Evolutionary conservation across 2,888 invertebrate genomes (phyloP), one percentile per base, ranked within the genome.

Genomic region (Epinotia nisella): DNA sequence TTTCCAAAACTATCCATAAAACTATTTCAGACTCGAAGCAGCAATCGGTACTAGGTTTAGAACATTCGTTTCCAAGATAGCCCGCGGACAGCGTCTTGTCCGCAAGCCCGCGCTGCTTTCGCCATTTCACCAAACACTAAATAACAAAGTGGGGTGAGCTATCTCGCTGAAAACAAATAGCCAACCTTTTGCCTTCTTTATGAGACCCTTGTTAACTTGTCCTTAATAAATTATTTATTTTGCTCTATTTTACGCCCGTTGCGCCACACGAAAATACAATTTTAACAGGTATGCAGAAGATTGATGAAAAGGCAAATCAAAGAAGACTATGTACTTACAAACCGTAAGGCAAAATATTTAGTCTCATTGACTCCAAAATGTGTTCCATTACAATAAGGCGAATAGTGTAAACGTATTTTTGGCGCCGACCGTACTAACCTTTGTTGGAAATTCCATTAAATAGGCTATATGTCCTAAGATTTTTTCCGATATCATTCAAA

Each of bases 201-300:
- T 89, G 90, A 92, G 92, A 90, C 92, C 93, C 92, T 93, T 93
- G 93, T 92, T 93, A 93, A 91, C 92, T 92, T 92, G 90, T 90
- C 90, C 90, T 91, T 91, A 91, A 91, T 93, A 93, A 92, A 92
- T 92, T 90, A 93, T 93, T 92, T 92, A 93, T 92, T 90, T 89
- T 85, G 85, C 84, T 71, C 71, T 61, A 61, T 69, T 67, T 41
- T 49, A 24, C 62, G 51, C 68, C 56, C 39, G 49, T 41, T 29
- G 51, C 60, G 60, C 65, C 56, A 51, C 56, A 51, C 56, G 49
- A 65, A 24, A 65, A 55, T 66, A 70, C 59, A 70, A 55, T 66
- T 70, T 66, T 55, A 70, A 65, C 64, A 65, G 59, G 51, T 59
- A 60, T 49, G 66, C 72, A 55, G 60, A 55, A 67, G 71, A 72